phyloP scores from a whole-genome alignment of 2,888 invertebrate genomes.

The Cryptocheilus praepositus region DNA sequence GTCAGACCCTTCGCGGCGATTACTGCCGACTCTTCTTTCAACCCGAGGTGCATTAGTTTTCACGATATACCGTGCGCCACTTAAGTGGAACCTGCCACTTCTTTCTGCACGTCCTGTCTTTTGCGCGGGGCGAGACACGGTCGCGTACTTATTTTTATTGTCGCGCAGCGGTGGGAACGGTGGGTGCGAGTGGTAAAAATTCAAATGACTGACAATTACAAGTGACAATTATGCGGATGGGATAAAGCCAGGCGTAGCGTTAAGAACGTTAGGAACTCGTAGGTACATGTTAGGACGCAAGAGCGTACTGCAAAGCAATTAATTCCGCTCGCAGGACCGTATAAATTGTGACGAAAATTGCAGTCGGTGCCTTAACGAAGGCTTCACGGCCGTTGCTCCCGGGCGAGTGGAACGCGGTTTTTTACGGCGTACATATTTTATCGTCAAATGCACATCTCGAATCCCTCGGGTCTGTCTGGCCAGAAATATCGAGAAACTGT shows the following conservation, averaged over 20 bases:
- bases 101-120: conserved; percentile 7
- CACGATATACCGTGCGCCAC: conserved; percentile 2
- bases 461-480: conserved; percentile 29
- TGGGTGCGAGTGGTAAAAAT: conserved; percentile 8
- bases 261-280: neutral
- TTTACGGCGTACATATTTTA: conserved; percentile 55
- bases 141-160: conserved; percentile 1
- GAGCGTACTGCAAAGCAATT: conserved; percentile 21
- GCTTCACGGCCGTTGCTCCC: conserved; percentile 5
- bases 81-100: conserved; percentile 2
- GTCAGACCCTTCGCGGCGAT: neutral
- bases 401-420: conserved; percentile 34
- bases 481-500: neutral
- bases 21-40: neutral
- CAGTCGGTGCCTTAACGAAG: conserved; percentile 29
- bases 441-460: conserved; percentile 52
- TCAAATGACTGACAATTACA: conserved; percentile 32
- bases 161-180: neutral
- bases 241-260: too few relatives aligned
- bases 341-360: conserved; percentile 35
- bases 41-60: conserved; percentile 14
- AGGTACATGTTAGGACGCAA: neutral
- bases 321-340: conserved; percentile 24
- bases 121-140: conserved; percentile 3
- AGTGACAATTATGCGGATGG: conserved; percentile 23